Conservation (phyloP, 2,797 vertebrate genomes). For the Tachyglossus aculeatus region DNA sequence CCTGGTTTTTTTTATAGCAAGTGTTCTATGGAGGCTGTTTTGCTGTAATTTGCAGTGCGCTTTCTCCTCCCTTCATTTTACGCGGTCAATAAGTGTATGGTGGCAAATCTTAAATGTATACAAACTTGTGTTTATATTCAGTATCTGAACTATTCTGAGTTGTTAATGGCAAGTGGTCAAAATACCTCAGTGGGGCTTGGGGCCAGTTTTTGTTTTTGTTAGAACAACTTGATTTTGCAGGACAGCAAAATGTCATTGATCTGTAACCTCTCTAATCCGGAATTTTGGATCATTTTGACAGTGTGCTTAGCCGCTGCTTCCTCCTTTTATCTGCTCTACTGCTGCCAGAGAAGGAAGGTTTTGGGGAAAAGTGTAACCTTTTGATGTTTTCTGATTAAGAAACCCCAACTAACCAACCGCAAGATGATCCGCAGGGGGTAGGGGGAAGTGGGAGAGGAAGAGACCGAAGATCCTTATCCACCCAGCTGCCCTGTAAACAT, state of each 20-base stretch:
- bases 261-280: not conserved
- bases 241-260: not conserved
- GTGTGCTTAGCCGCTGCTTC: too few relatives aligned
- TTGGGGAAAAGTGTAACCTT: too few relatives aligned
- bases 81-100: not conserved
- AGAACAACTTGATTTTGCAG: too few relatives aligned
- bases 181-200: constrained; percentile 26
- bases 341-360: too few relatives aligned
- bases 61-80: constrained; percentile 16
- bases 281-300: not conserved
- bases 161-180: not conserved
- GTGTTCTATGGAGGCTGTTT: not conserved
- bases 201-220: constrained; percentile 17
- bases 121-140: constrained; percentile 4
- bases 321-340: too few relatives aligned
- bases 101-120: constrained; percentile 1
- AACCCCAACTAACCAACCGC: too few relatives aligned
- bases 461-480: too few relatives aligned
- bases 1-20: too few relatives aligned
- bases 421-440: too few relatives aligned
- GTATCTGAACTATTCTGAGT: not conserved
- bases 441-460: too few relatives aligned
- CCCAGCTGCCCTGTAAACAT: too few relatives aligned
- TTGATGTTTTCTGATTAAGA: too few relatives aligned
- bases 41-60: not conserved